Percentiles rank a stretch among this genome's conserved stretches.
phyloP scores from a whole-genome alignment of 1,140 invertebrate species.

The Antheraea mylitta region DNA sequence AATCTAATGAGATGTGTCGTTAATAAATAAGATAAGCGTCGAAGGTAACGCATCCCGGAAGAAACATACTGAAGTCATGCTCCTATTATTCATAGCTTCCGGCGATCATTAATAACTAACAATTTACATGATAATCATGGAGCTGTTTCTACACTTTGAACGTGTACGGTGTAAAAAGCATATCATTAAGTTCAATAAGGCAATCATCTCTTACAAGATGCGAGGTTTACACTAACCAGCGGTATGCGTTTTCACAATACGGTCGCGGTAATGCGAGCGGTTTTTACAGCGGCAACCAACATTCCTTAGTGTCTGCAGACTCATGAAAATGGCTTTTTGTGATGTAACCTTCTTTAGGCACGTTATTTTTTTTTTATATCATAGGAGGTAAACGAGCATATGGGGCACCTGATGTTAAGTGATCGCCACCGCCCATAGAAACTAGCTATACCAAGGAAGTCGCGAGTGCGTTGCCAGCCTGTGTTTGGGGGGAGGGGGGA shows the following conservation, averaged over 20 bases:
- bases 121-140: background rate
- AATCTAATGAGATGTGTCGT: background rate
- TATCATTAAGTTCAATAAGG: constrained; percentile 3
- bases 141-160: background rate
- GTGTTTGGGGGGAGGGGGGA: no score
- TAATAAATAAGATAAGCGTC: background rate
- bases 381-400: no score
- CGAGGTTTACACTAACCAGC: background rate
- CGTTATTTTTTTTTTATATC: no score
- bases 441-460: no score
- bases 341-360: no score
- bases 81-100: background rate
- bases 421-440: no score
- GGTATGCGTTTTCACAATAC: background rate
- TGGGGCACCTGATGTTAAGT: no score
- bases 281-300: background rate
- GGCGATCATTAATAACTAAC: background rate
- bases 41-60: background rate
- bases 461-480: no score
- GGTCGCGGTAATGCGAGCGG: background rate
- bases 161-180: background rate
- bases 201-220: background rate
- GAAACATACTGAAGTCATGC: background rate
- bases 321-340: no score
- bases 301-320: no score